Evolutionary conservation across 2,888 invertebrate species (phyloP), one percentile per base, ranked within the genome.

Genomic region (Drosophila pseudotakahashii): DNA sequence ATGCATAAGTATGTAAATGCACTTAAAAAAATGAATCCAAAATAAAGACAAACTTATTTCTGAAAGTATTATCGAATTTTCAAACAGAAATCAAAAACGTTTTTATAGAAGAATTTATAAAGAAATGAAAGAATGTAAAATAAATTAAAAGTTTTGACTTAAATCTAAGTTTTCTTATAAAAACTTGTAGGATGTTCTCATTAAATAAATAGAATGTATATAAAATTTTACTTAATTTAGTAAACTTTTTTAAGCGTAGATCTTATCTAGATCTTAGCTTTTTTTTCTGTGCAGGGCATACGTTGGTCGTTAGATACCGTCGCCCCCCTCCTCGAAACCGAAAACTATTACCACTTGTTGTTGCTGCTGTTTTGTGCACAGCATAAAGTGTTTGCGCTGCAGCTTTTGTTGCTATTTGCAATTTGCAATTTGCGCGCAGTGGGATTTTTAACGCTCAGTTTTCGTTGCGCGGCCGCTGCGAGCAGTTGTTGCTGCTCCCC

Each of bases 381-480:
- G 54, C 73, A 73, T 67, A 73, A 74, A 73, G 59, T 67, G 68
- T 74, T 78, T 81, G 80, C 81, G 77, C 77, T 81, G 76, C 73
- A 73, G 73, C 73, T 75, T 68, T 73, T 73, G 58, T 59, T 59
- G 57, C 58, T 59, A 59, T 59, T 59, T 59, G 58, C 58, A 39
- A 59, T 59, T 57, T 58, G 58, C 58, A 58, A 58, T 32, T 67
- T 74, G 57, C 53, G 54, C 73, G 14, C 60, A 67, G 47, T 79
- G 77, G 89, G 88, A 81, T 88, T 89, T 89, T 89, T 77, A 77
- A 79, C 69, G 76, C 89, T 89, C 89, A 90, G 90, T 90, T 89
- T 89, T 90, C 83, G 89, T 89, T 80, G 84, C 83, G 90, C 91
- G 82, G 79, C 80, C 89, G 89, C 86, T 89, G 90, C 86, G 91